phyloP scores from a whole-genome alignment of 1,140 invertebrate genomes.

The Drosophila pseudoananassae region DNA sequence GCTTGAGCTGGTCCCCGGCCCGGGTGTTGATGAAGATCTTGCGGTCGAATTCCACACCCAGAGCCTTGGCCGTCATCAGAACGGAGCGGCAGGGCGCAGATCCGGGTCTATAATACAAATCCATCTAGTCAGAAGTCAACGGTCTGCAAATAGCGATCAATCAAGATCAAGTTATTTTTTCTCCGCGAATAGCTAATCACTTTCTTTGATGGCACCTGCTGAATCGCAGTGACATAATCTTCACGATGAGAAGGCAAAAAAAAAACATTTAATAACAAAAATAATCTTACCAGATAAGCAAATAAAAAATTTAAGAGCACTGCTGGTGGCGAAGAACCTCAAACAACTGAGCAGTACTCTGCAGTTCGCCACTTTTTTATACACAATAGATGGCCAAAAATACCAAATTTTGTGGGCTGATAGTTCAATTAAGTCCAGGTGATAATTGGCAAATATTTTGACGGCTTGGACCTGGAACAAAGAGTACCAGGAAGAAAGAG shows the following conservation, averaged over 20 bases:
- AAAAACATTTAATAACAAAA: constrained; percentile 11
- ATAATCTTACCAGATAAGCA: constrained; percentile 19
- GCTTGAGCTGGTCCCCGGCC: constrained; percentile 87
- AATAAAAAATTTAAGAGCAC: constrained; percentile 4
- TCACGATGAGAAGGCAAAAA: constrained; percentile 14
- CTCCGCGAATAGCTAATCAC: constrained; percentile 26
- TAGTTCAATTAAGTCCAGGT: constrained; percentile 49
- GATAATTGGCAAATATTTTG: constrained; percentile 46
- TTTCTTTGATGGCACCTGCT: constrained; percentile 33
- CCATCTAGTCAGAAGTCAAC: constrained; percentile 40
- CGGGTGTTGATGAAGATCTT: constrained; percentile 86
- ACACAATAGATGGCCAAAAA: constrained; percentile 11
- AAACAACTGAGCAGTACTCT: constrained; percentile 38
- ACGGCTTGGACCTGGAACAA: background rate
- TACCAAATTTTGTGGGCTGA: constrained; percentile 20
- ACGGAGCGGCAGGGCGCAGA: constrained; percentile 88
- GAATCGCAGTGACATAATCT: constrained; percentile 35
- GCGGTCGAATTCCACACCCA: constrained; percentile 84
- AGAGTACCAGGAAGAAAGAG: background rate
- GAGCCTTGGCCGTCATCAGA: constrained; percentile 83
- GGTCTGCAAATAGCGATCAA: constrained; percentile 15
- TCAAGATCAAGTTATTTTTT: constrained; percentile 6
- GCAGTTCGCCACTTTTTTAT: constrained; percentile 24
- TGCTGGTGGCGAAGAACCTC: constrained; percentile 11
- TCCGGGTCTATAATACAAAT: constrained; percentile 88